A percentile compares a stretch with the other conserved stretches of the same genome.
Conservation (phyloP, 2,888 invertebrate genomes). For the Acrobasis consociella region DNA sequence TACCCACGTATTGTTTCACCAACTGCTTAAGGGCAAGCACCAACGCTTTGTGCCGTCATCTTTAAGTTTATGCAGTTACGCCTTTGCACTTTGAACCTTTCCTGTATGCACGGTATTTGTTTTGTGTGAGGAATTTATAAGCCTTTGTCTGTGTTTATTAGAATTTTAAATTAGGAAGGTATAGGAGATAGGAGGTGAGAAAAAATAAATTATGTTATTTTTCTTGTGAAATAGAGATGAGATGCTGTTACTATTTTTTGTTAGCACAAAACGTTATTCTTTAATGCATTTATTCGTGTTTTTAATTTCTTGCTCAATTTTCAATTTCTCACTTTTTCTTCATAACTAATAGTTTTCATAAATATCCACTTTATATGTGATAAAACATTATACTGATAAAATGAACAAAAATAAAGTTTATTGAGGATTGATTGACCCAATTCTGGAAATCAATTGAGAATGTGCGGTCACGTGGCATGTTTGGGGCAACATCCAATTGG, state of each 20-base stretch:
- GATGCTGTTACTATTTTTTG: too few relatives aligned
- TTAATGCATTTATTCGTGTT: too few relatives aligned
- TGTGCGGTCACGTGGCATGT: constrained; percentile 13
- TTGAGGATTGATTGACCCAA: background rate
- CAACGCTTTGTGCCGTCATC: constrained; percentile 41
- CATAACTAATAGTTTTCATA: too few relatives aligned
- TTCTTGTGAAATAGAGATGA: too few relatives aligned
- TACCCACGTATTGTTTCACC: constrained; percentile 78
- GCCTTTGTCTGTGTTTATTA: constrained; percentile 16
- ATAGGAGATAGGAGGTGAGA: background rate
- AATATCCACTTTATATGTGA: too few relatives aligned
- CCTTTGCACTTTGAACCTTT: constrained; percentile 22
- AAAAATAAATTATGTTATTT: background rate
- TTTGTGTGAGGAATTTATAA: constrained; percentile 14
- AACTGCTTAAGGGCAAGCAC: constrained; percentile 49
- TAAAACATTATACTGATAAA: too few relatives aligned
- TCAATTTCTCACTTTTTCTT: too few relatives aligned
- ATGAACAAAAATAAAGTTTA: background rate
- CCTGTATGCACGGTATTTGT: constrained; percentile 17
- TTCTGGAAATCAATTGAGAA: constrained; percentile 10
- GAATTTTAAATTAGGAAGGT: constrained; percentile 5
- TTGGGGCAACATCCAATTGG: constrained; percentile 12
- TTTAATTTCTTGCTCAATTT: too few relatives aligned
- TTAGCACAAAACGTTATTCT: too few relatives aligned
- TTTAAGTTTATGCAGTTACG: constrained; percentile 22